phyloP scores from a whole-genome alignment of 2,113 vertebrate species.

The Protobothrops flavoviridis region DNA sequence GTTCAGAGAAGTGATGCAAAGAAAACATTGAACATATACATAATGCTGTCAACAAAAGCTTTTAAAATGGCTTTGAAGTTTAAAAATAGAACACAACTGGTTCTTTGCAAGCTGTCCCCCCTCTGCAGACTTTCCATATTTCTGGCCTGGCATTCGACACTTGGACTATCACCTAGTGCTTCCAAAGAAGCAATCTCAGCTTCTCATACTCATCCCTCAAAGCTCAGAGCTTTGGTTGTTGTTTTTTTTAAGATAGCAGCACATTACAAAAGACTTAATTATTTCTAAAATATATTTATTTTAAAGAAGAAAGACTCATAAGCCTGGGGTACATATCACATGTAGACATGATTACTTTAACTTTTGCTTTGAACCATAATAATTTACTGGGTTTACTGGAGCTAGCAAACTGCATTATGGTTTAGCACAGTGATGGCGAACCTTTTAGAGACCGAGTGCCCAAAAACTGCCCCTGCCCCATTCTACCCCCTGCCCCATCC shows the following conservation, averaged over 20 bases:
- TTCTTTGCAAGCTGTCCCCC: neutral
- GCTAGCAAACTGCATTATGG: neutral
- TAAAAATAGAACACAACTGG: neutral
- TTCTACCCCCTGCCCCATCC: too few relatives aligned
- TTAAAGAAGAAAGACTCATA: neutral
- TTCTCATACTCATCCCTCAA: neutral
- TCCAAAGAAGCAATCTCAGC: neutral
- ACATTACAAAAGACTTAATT: neutral
- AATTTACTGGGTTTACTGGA: neutral
- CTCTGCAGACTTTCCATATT: accelerated
- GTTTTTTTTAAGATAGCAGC: neutral
- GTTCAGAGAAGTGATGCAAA: neutral
- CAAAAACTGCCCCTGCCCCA: too few relatives aligned
- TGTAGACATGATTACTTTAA: neutral
- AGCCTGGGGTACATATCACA: neutral
- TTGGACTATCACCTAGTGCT: neutral
- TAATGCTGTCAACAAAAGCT: slow-evolving; percentile 6
- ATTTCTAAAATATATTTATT: neutral
- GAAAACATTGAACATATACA: neutral
- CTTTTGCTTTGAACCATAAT: neutral
- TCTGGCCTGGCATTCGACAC: neutral
- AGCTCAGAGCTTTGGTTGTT: neutral
- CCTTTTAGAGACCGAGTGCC: too few relatives aligned
- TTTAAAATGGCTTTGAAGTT: slow-evolving; percentile 1
- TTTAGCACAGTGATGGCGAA: neutral